These are phyloP conservation scores for Diloba caeruleocephala DNA, from an alignment of 2,888 invertebrate genomes.

Conservation along the genomic window DNA sequence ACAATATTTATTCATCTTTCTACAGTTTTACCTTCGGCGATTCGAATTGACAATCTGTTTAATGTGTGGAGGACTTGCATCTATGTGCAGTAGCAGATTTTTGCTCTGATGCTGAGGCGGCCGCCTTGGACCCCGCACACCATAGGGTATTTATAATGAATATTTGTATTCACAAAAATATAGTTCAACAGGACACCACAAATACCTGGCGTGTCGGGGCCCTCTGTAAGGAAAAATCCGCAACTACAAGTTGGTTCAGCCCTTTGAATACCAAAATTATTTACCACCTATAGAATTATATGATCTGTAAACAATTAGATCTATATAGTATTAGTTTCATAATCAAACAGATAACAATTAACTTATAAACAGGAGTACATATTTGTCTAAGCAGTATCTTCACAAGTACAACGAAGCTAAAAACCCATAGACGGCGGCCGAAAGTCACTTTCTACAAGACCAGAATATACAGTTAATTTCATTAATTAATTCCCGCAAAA, in stretches of 20 bases:
- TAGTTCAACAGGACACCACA: constrained; percentile 30
- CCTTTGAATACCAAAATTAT: constrained; percentile 32
- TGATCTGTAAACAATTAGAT: constrained; percentile 47
- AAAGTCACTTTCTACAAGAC: constrained; percentile 36
- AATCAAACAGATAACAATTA: constrained; percentile 32
- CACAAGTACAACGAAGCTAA: constrained; percentile 35
- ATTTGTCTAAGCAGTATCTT: constrained; percentile 47
- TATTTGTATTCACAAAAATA: constrained; percentile 36
- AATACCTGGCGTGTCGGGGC: constrained; percentile 16
- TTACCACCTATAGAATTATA: constrained; percentile 48
- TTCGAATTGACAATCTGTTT: constrained; percentile 14
- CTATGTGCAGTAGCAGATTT: constrained; percentile 27
- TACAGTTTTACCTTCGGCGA: constrained; percentile 8
- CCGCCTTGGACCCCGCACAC: neutral
- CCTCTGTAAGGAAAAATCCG: constrained; percentile 12
- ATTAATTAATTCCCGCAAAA: constrained; percentile 18
- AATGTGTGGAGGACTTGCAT: constrained; percentile 14
- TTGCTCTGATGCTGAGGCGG: neutral
- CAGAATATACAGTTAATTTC: constrained; percentile 39
- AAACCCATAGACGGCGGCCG: constrained; percentile 43
- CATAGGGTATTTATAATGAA: constrained; percentile 6
- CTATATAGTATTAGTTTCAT: constrained; percentile 40
- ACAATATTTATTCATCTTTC: constrained; percentile 26
- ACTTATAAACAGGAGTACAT: constrained; percentile 30
- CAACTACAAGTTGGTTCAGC: constrained; percentile 30